These are phyloP conservation scores for Tetraodon nigroviridis DNA, from an alignment of 2,113 vertebrate genomes.

Conservation along the genomic window DNA sequence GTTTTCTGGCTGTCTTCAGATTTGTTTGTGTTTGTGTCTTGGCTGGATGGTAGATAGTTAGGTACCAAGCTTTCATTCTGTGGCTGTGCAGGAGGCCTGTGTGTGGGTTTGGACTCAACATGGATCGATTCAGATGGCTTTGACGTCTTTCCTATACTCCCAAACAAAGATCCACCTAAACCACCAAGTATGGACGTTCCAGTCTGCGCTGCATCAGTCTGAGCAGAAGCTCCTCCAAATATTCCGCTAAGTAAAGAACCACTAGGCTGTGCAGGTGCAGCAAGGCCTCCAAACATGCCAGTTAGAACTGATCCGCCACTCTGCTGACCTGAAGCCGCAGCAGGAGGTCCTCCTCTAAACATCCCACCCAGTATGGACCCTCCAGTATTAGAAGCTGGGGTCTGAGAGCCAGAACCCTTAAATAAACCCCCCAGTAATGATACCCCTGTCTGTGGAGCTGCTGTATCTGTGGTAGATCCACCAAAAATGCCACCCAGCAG, in stretches of 20 bases:
- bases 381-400: slow-evolving; percentile 21
- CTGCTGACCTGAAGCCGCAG: slow-evolving; percentile 43
- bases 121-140: slow-evolving; percentile 41
- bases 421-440: slow-evolving; percentile 61
- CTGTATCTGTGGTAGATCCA: slow-evolving; percentile 64
- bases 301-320: slow-evolving; percentile 57
- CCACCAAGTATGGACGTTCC: slow-evolving; percentile 57
- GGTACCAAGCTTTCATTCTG: slow-evolving; percentile 28
- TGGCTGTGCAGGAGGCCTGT: slow-evolving; percentile 14
- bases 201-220: slow-evolving; percentile 43
- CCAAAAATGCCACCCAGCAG: slow-evolving; percentile 81
- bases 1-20: not conserved
- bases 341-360: slow-evolving; percentile 54
- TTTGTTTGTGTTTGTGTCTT: slow-evolving; percentile 16
- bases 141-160: slow-evolving; percentile 38
- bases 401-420: slow-evolving; percentile 45
- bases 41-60: slow-evolving; percentile 9
- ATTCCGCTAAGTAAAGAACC: slow-evolving; percentile 65
- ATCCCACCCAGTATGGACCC: slow-evolving; percentile 62
- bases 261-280: slow-evolving; percentile 36
- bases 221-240: slow-evolving; percentile 54
- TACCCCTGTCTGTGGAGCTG: slow-evolving; percentile 39
- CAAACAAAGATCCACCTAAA: slow-evolving; percentile 59
- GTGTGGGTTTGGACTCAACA: slow-evolving; percentile 25
- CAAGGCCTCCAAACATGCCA: slow-evolving; percentile 62